phyloP scores from a whole-genome alignment of 1,140 invertebrate genomes.

The Solen grandis region DNA sequence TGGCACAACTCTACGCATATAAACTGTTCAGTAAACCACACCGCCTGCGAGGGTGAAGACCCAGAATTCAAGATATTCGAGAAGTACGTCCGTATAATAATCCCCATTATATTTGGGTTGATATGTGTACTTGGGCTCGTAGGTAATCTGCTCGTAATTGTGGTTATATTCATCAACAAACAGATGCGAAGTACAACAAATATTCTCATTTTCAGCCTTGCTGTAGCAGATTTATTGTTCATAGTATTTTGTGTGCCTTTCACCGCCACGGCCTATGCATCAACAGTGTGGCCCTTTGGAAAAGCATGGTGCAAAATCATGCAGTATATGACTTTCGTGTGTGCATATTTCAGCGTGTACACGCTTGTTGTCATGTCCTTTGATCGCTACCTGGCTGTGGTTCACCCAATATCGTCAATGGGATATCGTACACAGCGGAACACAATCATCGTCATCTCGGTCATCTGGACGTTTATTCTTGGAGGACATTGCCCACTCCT shows the following conservation, averaged over 20 bases:
- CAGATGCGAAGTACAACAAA: conserved; percentile 97
- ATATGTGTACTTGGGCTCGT: conserved; percentile 93
- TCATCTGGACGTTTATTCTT: conserved; percentile 90
- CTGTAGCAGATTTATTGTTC: conserved; percentile 94
- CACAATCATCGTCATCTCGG: conserved; percentile 86
- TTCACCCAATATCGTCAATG: conserved; percentile 95
- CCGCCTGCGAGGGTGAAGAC: neutral
- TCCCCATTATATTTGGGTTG: conserved; percentile 93
- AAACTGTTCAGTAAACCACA: too few species aligned
- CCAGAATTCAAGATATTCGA: conserved; percentile 57
- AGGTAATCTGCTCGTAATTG: conserved; percentile 93
- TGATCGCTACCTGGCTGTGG: conserved; percentile 96
- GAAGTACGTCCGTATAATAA: conserved; percentile 77
- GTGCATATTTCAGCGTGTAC: conserved; percentile 96
- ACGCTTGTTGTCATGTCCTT: conserved; percentile 97
- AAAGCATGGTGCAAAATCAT: conserved; percentile 94
- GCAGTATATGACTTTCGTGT: conserved; percentile 87
- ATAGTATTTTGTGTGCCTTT: conserved; percentile 96
- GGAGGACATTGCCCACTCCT: conserved; percentile 88
- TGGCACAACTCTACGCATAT: too few species aligned
- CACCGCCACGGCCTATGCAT: conserved; percentile 80
- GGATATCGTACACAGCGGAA: conserved; percentile 92
- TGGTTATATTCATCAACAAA: conserved; percentile 91
- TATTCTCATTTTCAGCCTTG: conserved; percentile 92
- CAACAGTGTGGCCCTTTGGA: conserved; percentile 91